A percentile compares a stretch with the other conserved stretches of the same genome.
Conservation (phyloP, 2,113 vertebrate species). For the Potamarius usumacintae region DNA sequence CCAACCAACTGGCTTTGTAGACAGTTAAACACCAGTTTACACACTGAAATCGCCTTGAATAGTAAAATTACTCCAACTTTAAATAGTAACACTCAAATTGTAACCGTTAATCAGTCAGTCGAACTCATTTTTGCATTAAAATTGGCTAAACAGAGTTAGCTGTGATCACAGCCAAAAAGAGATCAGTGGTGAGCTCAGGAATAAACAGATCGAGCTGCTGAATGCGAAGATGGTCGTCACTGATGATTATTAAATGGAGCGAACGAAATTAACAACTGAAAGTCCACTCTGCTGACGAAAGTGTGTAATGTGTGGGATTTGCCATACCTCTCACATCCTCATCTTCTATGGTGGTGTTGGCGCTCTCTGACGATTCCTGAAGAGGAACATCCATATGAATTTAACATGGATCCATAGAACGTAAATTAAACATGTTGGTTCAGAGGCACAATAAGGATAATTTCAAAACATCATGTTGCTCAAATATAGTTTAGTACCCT, state of each 20-base stretch:
- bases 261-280: background rate
- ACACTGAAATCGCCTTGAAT: background rate
- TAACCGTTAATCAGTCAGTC: background rate
- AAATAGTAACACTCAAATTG: constrained; percentile 6
- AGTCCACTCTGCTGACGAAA: background rate
- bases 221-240: background rate
- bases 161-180: background rate
- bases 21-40: background rate
- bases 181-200: background rate
- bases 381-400: constrained; percentile 41
- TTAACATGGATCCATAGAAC: background rate
- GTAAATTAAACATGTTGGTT: too few relatives aligned
- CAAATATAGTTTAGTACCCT: background rate
- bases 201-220: background rate
- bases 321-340: constrained; percentile 94
- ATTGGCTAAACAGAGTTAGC: background rate
- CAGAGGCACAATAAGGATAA: background rate
- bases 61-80: background rate
- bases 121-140: background rate
- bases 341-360: constrained; percentile 96
- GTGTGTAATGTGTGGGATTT: background rate
- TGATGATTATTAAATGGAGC: background rate
- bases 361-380: constrained; percentile 95
- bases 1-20: background rate
- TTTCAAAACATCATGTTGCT: background rate